phyloP scores from a whole-genome alignment of 1,140 invertebrate species.

The Drosophila kikkawai region DNA sequence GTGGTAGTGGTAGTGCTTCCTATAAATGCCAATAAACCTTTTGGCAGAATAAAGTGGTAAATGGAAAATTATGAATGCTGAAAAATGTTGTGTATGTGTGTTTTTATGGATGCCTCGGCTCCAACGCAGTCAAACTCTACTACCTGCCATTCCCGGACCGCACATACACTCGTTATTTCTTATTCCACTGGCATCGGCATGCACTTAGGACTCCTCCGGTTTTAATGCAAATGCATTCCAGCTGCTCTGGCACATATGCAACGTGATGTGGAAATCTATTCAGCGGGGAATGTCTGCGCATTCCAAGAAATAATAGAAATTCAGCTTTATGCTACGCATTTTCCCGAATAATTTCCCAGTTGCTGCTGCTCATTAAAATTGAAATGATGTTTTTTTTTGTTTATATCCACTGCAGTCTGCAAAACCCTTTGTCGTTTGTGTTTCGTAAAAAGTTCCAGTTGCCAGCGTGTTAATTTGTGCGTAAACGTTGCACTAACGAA shows the following conservation, averaged over 20 bases:
- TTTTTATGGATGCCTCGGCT: slow-evolving; percentile 3
- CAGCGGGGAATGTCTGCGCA: slow-evolving; percentile 28
- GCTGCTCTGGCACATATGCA: slow-evolving; percentile 34
- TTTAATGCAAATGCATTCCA: slow-evolving; percentile 43
- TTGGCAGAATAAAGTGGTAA: slow-evolving; percentile 24
- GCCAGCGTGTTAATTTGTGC: slow-evolving; percentile 80
- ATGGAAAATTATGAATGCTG: slow-evolving; percentile 46
- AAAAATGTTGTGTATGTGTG: slow-evolving; percentile 2
- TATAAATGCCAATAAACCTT: slow-evolving; percentile 53
- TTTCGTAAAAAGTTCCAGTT: slow-evolving; percentile 66
- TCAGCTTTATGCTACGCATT: slow-evolving; percentile 47
- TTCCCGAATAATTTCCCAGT: slow-evolving; percentile 40
- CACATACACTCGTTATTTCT: slow-evolving; percentile 25
- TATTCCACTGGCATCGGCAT: slow-evolving; percentile 37
- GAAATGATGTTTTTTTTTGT: slow-evolving; percentile 72
- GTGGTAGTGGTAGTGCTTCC: neutral
- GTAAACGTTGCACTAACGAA: slow-evolving; percentile 79
- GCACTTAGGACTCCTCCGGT: slow-evolving; percentile 27
- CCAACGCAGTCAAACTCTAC: neutral
- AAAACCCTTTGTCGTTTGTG: slow-evolving; percentile 65
- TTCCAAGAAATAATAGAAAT: slow-evolving; percentile 52
- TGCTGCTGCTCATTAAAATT: slow-evolving; percentile 72
- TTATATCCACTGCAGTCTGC: slow-evolving; percentile 13
- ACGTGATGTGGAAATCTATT: slow-evolving; percentile 48
- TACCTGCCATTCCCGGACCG: slow-evolving; percentile 4